Conservation (phyloP, 2,797 vertebrate species). For the Sebastes taczanowskii region DNA sequence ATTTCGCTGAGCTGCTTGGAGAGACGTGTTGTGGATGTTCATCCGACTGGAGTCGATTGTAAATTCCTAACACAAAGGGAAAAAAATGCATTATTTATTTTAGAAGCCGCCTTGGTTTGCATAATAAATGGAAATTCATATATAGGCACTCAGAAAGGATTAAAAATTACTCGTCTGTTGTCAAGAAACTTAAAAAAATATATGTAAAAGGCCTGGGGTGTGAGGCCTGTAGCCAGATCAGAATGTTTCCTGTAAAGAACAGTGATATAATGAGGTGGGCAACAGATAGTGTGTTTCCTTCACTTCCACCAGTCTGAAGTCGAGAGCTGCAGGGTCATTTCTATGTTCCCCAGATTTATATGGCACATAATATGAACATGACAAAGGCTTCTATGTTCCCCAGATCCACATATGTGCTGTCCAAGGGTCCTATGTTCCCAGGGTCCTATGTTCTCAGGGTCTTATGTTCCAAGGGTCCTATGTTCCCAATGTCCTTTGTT, state of each 20-base stretch:
- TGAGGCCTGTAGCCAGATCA: not conserved
- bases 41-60: not conserved
- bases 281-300: not conserved
- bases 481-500: too few relatives aligned
- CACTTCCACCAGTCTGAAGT: not conserved
- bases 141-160: not conserved
- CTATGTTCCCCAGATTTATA: too few relatives aligned
- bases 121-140: not conserved
- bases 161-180: not conserved
- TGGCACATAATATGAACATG: too few relatives aligned
- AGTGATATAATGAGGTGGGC: not conserved
- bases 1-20: not conserved
- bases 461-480: too few relatives aligned
- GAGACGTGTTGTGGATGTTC: not conserved
- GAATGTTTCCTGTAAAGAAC: not conserved
- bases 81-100: not conserved
- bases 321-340: not conserved
- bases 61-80: not conserved
- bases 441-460: too few relatives aligned
- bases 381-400: too few relatives aligned
- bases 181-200: not conserved
- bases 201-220: not conserved
- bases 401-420: too few relatives aligned
- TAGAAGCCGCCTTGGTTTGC: not conserved
- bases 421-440: not conserved